A percentile compares a stretch with the other conserved stretches of the same genome.
Conservation (phyloP, 2,888 invertebrate species). For the Monoplex corrugatus region DNA sequence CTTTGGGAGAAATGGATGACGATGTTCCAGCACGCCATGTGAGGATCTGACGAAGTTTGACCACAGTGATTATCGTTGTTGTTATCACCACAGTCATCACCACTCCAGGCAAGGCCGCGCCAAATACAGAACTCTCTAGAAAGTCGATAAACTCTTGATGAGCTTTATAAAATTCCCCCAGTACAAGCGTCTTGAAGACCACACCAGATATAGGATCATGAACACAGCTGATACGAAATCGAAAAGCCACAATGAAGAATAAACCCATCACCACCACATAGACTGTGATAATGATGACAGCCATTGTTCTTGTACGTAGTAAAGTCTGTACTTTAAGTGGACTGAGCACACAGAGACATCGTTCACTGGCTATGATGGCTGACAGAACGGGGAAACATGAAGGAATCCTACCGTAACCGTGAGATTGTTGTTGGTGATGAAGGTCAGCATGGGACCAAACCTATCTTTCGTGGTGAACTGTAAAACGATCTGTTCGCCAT, state of each 20-base stretch:
- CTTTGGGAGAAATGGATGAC: neutral
- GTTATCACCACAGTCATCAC: neutral
- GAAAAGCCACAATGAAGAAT: neutral
- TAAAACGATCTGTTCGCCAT: neutral
- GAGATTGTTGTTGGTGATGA: neutral
- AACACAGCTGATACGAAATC: neutral
- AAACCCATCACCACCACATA: neutral
- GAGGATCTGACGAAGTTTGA: neutral
- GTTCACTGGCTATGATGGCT: slow-evolving; percentile 25
- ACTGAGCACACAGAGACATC: slow-evolving; percentile 27
- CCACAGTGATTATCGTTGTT: neutral
- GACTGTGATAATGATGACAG: neutral
- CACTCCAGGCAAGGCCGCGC: neutral
- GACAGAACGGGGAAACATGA: neutral
- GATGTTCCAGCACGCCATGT: neutral
- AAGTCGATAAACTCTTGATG: neutral
- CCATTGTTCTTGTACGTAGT: slow-evolving; percentile 12
- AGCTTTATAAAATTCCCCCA: neutral
- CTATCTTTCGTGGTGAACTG: neutral
- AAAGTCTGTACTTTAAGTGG: slow-evolving; percentile 15
- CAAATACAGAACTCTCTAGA: neutral
- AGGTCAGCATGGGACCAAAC: neutral
- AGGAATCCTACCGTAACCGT: neutral
- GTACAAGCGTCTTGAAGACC: neutral
- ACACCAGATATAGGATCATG: neutral